A percentile compares a stretch with the other conserved stretches of the same genome.
These are phyloP conservation scores for Torymus auratus DNA, from an alignment of 2,888 invertebrate species.

Conservation along the genomic window DNA sequence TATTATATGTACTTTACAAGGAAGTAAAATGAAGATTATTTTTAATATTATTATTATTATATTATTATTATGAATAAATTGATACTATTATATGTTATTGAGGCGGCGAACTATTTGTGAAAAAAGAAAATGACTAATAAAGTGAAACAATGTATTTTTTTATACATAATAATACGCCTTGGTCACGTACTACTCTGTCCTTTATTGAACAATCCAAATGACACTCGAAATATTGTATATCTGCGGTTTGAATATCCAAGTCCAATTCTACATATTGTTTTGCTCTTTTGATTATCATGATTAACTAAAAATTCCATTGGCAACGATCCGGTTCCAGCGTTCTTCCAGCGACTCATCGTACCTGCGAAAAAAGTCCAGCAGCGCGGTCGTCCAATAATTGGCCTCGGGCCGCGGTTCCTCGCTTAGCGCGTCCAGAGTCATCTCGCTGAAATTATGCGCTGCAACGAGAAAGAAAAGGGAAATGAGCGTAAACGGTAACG, in stretches of 20 bases:
- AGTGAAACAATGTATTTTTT: slow-evolving; percentile 73
- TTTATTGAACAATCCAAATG: slow-evolving; percentile 11
- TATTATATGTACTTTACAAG: no score
- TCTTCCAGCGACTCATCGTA: no score
- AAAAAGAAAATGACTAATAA: slow-evolving; percentile 65
- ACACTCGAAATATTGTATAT: no score
- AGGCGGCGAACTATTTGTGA: slow-evolving; percentile 59
- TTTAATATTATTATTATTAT: slow-evolving; percentile 60
- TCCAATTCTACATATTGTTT: no score
- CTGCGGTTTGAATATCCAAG: no score
- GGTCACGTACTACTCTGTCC: slow-evolving; percentile 28
- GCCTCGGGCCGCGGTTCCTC: no score
- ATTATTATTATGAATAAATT: not conserved
- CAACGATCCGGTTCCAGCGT: no score
- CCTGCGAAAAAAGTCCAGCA: no score
- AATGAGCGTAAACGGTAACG: no score
- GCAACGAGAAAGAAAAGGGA: not conserved
- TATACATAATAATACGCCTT: slow-evolving; percentile 63
- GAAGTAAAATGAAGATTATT: slow-evolving; percentile 68
- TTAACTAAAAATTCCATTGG: no score
- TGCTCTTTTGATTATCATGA: no score
- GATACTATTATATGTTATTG: slow-evolving; percentile 57
- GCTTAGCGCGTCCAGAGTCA: not conserved
- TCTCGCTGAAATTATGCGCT: slow-evolving; percentile 26
- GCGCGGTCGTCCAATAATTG: no score